Base-by-base conservation (phyloP, 92 coral and sea anemone species). In the Porites rus region DNA sequence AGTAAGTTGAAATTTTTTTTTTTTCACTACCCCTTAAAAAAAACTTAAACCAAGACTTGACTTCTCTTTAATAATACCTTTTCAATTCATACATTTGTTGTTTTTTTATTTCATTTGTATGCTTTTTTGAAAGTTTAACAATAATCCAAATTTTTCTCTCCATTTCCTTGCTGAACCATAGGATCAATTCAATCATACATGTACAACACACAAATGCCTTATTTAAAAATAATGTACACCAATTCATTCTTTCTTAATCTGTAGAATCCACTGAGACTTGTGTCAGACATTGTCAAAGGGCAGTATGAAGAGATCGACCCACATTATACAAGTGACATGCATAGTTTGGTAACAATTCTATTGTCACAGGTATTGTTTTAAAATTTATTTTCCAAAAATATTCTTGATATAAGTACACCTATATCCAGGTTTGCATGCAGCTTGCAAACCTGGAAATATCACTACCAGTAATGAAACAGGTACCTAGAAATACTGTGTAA, bases 271-370 rank as follows among this genome's bases (percentile, higher is more conserved):
- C 88, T 97, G 24, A 94, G 95, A 56, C 94, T 97, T 64, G 98
- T 97, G 60, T 94, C 96, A 19, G 98, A 97, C 84, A 97, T 97
- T 53, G 99, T 97, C 12, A 95, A 95, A 83, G 99, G 99, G 11
- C 81, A 97, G 21, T 97, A 83, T 88, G 96, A 93, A 43, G 96
- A 91, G 24, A 90, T 97, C 20, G 93, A 93, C 84, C 83, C 90
- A 17, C 88, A 88, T 50, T 97, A 97, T 76, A 88, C 99, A 8
- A 89, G 86, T 6, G 98, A 97, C 9, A 93, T 97, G 92, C 92
- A 92, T 62, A 84, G 88, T 66, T 65, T 93, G 86, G 96, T 97
- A 17, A 92, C 88, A 65, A 80, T 67, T 9, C 88, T 97, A 7
- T 85, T 97, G n/a, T 92, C 93, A 9, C 93, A 91, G 96, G 98